A percentile compares a stretch with the other conserved stretches of the same genome.
Conservation (phyloP, 2,113 vertebrate species). For the Saguinus imperator region DNA sequence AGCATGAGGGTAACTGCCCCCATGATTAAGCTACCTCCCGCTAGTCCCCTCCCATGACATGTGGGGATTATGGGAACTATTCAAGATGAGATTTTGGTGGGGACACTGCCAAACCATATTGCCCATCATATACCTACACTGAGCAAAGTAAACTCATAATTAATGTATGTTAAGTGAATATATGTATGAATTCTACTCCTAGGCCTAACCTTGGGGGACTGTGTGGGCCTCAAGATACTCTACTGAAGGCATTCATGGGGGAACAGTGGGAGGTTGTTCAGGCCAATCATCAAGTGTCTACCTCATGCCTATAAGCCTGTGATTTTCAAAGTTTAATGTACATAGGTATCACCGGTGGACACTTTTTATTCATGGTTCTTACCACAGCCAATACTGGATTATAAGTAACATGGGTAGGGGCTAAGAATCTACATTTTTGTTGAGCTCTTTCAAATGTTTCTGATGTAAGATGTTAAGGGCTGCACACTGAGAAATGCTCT, state of each 20-base stretch:
- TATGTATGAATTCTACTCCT: background rate
- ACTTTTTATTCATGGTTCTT: background rate
- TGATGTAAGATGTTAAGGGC: background rate
- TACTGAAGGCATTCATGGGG: background rate
- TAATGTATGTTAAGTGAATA: background rate
- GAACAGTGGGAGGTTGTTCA: background rate
- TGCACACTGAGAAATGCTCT: background rate
- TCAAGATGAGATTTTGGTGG: too few species aligned
- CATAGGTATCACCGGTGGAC: background rate
- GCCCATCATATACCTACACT: too few species aligned
- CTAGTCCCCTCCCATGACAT: too few species aligned
- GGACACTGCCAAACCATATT: too few species aligned
- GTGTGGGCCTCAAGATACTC: background rate
- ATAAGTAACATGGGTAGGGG: background rate
- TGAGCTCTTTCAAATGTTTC: background rate
- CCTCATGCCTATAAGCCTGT: background rate
- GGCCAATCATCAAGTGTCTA: background rate
- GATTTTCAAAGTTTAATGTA: background rate
- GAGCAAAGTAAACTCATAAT: background rate
- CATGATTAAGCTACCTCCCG: too few species aligned
- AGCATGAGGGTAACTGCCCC: too few species aligned
- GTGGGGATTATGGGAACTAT: too few species aligned
- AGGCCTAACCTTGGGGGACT: background rate
- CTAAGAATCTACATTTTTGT: background rate
- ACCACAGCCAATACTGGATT: background rate